These are phyloP conservation scores for Ceriagrion tenellum DNA, from an alignment of 2,888 invertebrate species.

Conservation along the genomic window DNA sequence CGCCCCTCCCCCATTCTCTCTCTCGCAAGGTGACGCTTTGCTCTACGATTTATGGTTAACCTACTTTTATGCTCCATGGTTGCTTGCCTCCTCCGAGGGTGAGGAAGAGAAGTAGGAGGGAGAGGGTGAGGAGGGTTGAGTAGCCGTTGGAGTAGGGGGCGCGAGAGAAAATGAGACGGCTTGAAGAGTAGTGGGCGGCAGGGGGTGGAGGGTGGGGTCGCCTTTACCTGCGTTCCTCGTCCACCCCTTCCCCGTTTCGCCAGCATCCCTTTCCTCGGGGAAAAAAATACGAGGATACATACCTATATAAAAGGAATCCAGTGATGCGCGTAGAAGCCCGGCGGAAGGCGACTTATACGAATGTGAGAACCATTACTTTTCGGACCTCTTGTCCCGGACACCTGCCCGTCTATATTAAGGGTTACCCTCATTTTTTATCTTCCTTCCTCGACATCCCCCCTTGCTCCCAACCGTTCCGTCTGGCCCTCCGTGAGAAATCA, in stretches of 20 bases:
- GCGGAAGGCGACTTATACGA: slow-evolving; percentile 42
- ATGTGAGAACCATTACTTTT: slow-evolving; percentile 39
- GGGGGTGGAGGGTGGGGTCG: background rate
- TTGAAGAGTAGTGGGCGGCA: background rate
- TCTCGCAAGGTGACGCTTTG: background rate
- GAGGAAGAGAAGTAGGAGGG: background rate
- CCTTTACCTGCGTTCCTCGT: slow-evolving; percentile 12
- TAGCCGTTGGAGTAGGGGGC: background rate
- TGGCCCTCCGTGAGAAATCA: background rate
- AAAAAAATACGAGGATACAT: background rate
- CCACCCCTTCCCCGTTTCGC: background rate
- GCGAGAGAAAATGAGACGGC: background rate
- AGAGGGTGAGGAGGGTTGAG: background rate
- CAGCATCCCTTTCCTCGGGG: background rate
- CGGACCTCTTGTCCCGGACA: slow-evolving; percentile 38
- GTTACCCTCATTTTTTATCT: slow-evolving; percentile 6
- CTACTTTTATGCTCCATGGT: slow-evolving; percentile 24
- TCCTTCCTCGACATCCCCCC: background rate
- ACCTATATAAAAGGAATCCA: background rate
- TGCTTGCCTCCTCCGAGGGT: background rate
- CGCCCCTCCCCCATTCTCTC: no score
- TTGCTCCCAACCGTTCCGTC: background rate
- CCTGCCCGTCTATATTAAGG: slow-evolving; percentile 62
- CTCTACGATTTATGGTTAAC: slow-evolving; percentile 50
- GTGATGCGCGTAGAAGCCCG: slow-evolving; percentile 20